phyloP scores from a whole-genome alignment of 2,888 invertebrate genomes.

The Mycalesis mineus region DNA sequence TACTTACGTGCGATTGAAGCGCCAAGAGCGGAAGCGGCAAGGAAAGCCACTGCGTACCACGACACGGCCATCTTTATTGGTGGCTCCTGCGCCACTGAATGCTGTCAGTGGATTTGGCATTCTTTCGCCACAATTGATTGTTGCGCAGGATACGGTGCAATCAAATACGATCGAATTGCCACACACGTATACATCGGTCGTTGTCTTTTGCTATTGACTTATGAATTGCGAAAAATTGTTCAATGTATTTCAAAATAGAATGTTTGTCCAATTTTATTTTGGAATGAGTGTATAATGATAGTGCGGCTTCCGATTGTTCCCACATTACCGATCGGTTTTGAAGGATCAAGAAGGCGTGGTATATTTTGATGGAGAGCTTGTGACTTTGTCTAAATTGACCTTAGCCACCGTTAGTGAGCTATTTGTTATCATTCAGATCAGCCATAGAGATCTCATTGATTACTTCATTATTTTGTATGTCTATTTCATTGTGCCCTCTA shows the following conservation, averaged over 20 bases:
- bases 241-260: constrained; percentile 15
- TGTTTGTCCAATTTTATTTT: background rate
- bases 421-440: too few species aligned
- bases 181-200: constrained; percentile 15
- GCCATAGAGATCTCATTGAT: too few species aligned
- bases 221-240: background rate
- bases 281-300: constrained; percentile 33
- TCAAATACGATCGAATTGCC: constrained; percentile 9
- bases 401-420: too few species aligned
- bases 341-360: background rate
- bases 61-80: constrained; percentile 63
- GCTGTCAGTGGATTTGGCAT: constrained; percentile 50
- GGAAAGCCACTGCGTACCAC: constrained; percentile 57
- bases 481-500: too few species aligned
- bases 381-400: too few species aligned
- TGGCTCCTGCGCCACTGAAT: constrained; percentile 62
- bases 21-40: constrained; percentile 63
- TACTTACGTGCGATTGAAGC: constrained; percentile 71
- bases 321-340: constrained; percentile 48
- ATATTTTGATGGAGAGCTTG: background rate
- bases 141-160: constrained; percentile 40
- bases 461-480: too few species aligned
- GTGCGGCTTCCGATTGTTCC: constrained; percentile 58
- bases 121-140: constrained; percentile 58
- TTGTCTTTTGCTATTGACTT: background rate